These are phyloP conservation scores for Dyspetes luteomarginatus DNA, from an alignment of 2,888 invertebrate genomes.

Conservation along the genomic window DNA sequence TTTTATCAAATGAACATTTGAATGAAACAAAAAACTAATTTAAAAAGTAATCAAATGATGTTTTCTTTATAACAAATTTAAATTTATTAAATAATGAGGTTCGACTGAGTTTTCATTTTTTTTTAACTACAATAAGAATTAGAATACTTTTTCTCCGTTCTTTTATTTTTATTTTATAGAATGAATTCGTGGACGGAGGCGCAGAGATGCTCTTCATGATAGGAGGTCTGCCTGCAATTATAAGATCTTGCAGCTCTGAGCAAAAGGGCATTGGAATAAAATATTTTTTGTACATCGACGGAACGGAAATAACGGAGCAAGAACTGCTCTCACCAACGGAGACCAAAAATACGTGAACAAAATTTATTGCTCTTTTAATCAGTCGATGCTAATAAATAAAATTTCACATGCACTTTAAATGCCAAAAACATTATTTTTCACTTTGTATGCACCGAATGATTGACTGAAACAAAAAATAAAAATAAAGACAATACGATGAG, in stretches of 20 bases:
- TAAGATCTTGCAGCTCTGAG: conserved; percentile 81
- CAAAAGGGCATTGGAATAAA: conserved; percentile 77
- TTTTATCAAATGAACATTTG: not conserved
- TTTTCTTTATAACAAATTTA: too few relatives aligned
- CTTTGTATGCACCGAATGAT: too few relatives aligned
- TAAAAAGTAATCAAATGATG: not conserved
- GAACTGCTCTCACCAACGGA: conserved; percentile 59
- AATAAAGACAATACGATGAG: not conserved
- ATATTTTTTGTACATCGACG: conserved; percentile 77
- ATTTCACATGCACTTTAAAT: not conserved
- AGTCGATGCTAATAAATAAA: not conserved
- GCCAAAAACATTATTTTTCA: conserved; percentile 12
- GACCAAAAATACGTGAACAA: not conserved
- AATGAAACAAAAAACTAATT: not conserved
- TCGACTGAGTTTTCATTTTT: too few relatives aligned
- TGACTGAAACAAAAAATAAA: not conserved
- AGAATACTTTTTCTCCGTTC: conserved; percentile 1
- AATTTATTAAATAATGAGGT: too few relatives aligned
- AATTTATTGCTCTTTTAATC: not conserved
- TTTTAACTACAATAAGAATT: not conserved
- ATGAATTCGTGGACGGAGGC: conserved; percentile 92
- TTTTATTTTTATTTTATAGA: conserved; percentile 84
- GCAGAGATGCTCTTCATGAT: conserved; percentile 92
- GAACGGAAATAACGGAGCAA: conserved; percentile 75
- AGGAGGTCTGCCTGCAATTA: conserved; percentile 84